Conservation (phyloP, 2,113 vertebrate genomes). For the Columba livia region DNA sequence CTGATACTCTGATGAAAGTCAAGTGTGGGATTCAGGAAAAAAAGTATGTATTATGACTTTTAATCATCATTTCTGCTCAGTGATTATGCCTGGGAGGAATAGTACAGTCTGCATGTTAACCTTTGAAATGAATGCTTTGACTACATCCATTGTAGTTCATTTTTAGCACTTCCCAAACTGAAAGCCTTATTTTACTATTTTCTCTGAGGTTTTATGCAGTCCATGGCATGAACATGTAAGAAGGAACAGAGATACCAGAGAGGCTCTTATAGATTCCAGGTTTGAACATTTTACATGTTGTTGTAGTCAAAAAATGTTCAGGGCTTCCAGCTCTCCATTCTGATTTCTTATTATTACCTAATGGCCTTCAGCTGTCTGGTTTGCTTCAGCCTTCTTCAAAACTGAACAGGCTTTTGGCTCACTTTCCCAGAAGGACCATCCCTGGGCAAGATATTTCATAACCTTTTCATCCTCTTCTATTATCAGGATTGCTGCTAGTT, state of each 20-base stretch:
- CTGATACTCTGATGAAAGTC: conserved; percentile 33
- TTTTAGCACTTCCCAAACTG: conserved; percentile 6
- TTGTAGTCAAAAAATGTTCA: not conserved
- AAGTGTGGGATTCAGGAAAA: not conserved
- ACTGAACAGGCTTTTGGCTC: not conserved
- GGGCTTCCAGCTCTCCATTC: not conserved
- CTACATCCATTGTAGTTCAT: not conserved
- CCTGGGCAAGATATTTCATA: not conserved
- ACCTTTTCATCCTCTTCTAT: not conserved
- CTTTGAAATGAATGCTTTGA: not conserved
- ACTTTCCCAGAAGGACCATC: not conserved
- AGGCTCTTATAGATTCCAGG: not conserved
- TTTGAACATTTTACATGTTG: not conserved
- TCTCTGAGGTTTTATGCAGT: not conserved
- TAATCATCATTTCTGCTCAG: conserved; percentile 5
- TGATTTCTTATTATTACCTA: not conserved
- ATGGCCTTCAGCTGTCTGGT: not conserved
- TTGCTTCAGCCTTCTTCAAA: not conserved
- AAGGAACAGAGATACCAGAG: not conserved
- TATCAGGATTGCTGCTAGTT: not conserved
- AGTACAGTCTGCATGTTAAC: not conserved
- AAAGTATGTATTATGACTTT: not conserved
- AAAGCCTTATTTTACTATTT: not conserved
- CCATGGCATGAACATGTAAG: not conserved
- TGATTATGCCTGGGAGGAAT: not conserved